Evolutionary conservation across 2,113 vertebrate genomes (phyloP).

Genomic region (Oncorhynchus clarkii): DNA sequence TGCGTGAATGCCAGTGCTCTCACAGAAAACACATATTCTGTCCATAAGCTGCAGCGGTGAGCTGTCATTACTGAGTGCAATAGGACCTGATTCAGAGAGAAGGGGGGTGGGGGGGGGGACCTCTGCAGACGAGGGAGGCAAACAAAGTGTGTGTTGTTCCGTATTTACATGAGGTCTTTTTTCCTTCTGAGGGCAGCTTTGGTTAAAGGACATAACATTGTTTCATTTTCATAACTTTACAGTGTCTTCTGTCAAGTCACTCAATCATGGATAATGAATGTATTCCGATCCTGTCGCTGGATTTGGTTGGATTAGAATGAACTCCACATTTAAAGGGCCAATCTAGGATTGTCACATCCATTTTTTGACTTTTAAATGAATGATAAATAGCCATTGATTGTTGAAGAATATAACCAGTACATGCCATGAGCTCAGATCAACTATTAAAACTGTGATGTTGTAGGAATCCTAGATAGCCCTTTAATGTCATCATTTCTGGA

Average conservation of each 20-base stretch:
- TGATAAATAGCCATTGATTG: too few relatives aligned
- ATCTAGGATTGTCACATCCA: too few relatives aligned
- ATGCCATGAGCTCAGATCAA: too few relatives aligned
- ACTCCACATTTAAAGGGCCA: neutral
- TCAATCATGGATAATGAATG: neutral
- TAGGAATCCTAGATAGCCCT: too few relatives aligned
- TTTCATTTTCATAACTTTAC: neutral
- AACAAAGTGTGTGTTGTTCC: conserved; percentile 11
- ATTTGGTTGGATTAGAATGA: neutral
- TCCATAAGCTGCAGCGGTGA: conserved; percentile 11
- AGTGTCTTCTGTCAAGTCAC: neutral
- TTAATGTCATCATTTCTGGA: too few relatives aligned
- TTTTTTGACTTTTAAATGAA: too few relatives aligned
- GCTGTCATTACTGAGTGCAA: conserved; percentile 16
- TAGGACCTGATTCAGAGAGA: conserved; percentile 40
- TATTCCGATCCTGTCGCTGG: neutral
- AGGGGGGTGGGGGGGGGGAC: neutral
- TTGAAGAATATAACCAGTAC: too few relatives aligned
- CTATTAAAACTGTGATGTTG: too few relatives aligned
- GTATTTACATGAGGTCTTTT: neutral
- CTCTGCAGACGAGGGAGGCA: neutral
- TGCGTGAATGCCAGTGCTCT: neutral
- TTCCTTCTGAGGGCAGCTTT: neutral
- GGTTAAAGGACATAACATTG: neutral
- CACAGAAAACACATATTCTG: conserved; percentile 20